Percentiles rank a stretch among this genome's conserved stretches.
Evolutionary conservation across 2,888 invertebrate species (phyloP).

Genomic region (Tiliacea citrago): DNA sequence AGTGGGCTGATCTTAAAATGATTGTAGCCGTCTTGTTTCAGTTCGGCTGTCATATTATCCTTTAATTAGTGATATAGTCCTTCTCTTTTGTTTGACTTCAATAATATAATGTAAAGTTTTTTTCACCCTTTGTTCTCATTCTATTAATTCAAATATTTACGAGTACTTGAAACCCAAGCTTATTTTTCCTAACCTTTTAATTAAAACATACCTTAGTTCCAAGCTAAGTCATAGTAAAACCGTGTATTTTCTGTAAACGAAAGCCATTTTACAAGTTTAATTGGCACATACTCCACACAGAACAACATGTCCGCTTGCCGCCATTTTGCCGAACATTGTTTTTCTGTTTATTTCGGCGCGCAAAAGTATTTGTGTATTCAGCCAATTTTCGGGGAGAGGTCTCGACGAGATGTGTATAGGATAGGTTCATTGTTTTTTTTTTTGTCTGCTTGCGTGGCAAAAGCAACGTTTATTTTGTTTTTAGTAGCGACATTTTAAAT

Average conservation of each 20-base stretch:
- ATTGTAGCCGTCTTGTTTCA: not conserved
- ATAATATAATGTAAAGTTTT: not conserved
- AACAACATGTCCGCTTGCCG: constrained; percentile 48
- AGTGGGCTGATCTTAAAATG: not conserved
- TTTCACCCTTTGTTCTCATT: not conserved
- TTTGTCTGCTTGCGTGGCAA: constrained; percentile 8
- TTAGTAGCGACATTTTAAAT: constrained; percentile 27
- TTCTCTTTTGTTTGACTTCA: not conserved
- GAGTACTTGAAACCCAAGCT: not conserved
- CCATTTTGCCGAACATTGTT: constrained; percentile 60
- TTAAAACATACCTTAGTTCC: constrained; percentile 18
- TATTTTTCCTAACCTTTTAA: constrained; percentile 6
- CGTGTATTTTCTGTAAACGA: constrained; percentile 27
- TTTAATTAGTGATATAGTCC: not conserved
- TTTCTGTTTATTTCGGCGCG: constrained; percentile 59
- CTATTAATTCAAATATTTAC: not conserved
- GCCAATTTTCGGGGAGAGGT: constrained; percentile 63
- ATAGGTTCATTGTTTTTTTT: constrained; percentile 53
- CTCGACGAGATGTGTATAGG: constrained; percentile 53
- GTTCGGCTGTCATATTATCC: not conserved
- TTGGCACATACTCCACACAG: constrained; percentile 38
- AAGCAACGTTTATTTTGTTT: constrained; percentile 16
- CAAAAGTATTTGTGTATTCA: constrained; percentile 66
- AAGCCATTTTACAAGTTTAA: constrained; percentile 58
- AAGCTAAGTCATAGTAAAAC: constrained; percentile 27